Evolutionary conservation across 2,113 vertebrate species (phyloP).

Genomic region (Actinemys pallida): DNA sequence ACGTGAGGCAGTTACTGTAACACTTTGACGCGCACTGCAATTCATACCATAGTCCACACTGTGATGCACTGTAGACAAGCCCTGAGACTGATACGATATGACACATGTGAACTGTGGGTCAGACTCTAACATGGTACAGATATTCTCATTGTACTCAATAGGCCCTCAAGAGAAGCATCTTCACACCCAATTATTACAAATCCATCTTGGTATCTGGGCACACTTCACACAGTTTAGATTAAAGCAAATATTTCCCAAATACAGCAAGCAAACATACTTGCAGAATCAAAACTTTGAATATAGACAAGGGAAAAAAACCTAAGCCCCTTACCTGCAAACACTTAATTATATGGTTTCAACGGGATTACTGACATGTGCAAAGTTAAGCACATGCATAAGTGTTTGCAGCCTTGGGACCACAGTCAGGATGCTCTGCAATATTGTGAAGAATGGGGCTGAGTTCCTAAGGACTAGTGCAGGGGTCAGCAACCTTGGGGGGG

Average conservation of each 20-base stretch:
- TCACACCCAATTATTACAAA: neutral
- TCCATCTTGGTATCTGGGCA: neutral
- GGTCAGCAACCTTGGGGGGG: too few species aligned
- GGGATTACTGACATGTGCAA: neutral
- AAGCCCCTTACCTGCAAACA: neutral
- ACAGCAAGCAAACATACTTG: neutral
- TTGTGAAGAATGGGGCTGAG: neutral
- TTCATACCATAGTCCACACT: neutral
- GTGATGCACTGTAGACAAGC: neutral
- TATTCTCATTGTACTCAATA: neutral
- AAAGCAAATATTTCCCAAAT: neutral
- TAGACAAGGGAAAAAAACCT: constrained; percentile 7
- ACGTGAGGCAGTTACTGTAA: neutral
- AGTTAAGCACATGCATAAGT: neutral
- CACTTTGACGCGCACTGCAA: neutral
- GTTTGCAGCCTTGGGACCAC: neutral
- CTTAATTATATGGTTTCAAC: neutral
- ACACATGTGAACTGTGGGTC: too few species aligned
- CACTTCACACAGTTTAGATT: neutral
- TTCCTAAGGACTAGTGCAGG: neutral
- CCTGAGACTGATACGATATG: neutral
- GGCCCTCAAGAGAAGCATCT: neutral
- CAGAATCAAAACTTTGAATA: neutral
- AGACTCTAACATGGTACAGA: neutral
- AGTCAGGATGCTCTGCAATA: neutral